phyloP scores from a whole-genome alignment of 1,140 invertebrate genomes.

The Belonocnema kinseyi region DNA sequence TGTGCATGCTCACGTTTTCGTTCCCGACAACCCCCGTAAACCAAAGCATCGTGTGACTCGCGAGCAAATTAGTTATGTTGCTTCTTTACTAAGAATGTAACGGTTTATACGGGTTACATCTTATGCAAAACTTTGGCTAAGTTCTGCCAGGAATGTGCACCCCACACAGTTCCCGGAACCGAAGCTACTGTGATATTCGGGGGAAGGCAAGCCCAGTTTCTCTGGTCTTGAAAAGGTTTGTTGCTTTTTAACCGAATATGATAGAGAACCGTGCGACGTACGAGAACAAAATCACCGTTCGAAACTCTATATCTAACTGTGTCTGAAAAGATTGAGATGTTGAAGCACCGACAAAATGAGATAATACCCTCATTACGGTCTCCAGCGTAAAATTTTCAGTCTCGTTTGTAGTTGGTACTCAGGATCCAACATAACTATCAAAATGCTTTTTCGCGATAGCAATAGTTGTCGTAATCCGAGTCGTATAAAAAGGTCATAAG shows the following conservation, averaged over 20 bases:
- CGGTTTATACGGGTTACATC: constrained; percentile 11
- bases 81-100: constrained; percentile 23
- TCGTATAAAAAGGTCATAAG: constrained; percentile 28
- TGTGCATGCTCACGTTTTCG: constrained; percentile 15
- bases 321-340: not conserved
- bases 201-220: not conserved
- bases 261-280: not conserved
- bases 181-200: constrained; percentile 2
- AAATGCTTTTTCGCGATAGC: not conserved
- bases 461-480: constrained; percentile 11
- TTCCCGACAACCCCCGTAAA: constrained; percentile 8
- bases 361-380: not conserved
- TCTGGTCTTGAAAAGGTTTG: not conserved
- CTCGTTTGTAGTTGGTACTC: not conserved
- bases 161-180: not conserved
- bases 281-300: not conserved
- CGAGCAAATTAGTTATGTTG: constrained; percentile 23
- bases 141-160: constrained; percentile 5
- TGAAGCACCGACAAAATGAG: not conserved
- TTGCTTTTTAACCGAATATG: not conserved
- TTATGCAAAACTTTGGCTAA: constrained; percentile 4
- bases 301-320: not conserved
- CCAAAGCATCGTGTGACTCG: constrained; percentile 23
- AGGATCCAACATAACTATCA: not conserved
- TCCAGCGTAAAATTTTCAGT: not conserved